Conservation (phyloP, 2,888 invertebrate genomes). For the Incurvaria masculella region DNA sequence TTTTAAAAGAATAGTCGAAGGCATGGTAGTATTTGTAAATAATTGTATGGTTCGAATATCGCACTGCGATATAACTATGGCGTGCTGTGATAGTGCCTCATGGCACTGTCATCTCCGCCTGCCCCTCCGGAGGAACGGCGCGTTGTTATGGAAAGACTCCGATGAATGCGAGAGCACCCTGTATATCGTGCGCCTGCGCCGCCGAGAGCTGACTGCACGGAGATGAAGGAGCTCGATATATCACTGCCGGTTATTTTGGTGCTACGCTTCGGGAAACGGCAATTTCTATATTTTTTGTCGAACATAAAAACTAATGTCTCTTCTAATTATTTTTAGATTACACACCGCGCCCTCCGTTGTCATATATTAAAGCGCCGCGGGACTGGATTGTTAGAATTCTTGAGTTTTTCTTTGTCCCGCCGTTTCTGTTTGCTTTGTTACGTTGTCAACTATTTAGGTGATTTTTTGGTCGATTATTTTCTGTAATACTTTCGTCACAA, state of each 20-base stretch:
- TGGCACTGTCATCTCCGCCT: too few relatives aligned
- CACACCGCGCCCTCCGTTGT: slow-evolving; percentile 24
- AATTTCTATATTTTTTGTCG: slow-evolving; percentile 47
- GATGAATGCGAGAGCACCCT: slow-evolving; percentile 16
- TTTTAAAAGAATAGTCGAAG: too few relatives aligned
- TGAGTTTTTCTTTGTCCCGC: slow-evolving; percentile 52
- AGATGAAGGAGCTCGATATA: slow-evolving; percentile 32
- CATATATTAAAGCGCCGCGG: slow-evolving; percentile 48
- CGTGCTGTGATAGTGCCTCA: too few relatives aligned
- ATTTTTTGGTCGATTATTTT: slow-evolving; percentile 50
- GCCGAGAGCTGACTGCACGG: slow-evolving; percentile 16
- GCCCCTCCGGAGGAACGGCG: too few relatives aligned
- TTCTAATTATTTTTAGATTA: slow-evolving; percentile 58
- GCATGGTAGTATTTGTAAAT: too few relatives aligned
- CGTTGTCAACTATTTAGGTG: slow-evolving; percentile 20
- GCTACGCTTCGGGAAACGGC: slow-evolving; percentile 21
- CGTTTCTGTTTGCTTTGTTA: slow-evolving; percentile 11
- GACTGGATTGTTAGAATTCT: slow-evolving; percentile 56
- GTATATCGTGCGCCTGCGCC: too few relatives aligned
- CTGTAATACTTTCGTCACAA: too few relatives aligned
- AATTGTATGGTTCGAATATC: too few relatives aligned
- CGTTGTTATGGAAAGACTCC: too few relatives aligned
- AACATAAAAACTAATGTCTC: slow-evolving; percentile 55
- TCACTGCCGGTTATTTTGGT: slow-evolving; percentile 46
- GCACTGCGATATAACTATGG: too few relatives aligned